These are phyloP conservation scores for Myripristis murdjan DNA, from an alignment of 2,797 vertebrate species.

Conservation along the genomic window DNA sequence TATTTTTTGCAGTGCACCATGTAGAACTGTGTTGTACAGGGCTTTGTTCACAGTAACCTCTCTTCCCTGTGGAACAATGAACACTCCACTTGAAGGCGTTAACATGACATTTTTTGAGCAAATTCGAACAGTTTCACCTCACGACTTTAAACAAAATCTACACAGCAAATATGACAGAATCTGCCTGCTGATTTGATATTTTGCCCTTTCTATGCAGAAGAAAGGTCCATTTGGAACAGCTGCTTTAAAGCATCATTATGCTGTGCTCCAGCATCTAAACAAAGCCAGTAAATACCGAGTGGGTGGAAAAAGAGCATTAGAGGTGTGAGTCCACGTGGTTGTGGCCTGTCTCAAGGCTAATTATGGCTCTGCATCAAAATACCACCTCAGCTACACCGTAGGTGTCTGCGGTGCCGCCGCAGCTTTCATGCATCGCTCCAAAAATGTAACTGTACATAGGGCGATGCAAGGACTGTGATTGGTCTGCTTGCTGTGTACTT, in stretches of 20 bases:
- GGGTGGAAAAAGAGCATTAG: slow-evolving; percentile 41
- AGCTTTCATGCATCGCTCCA: too few relatives aligned
- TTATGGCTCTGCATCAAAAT: too few relatives aligned
- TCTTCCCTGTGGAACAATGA: not conserved
- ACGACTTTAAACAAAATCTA: too few relatives aligned
- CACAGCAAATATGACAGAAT: not conserved
- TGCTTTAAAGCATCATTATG: slow-evolving; percentile 54
- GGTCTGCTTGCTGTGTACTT: too few relatives aligned
- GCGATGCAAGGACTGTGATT: too few relatives aligned
- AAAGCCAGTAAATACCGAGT: slow-evolving; percentile 45
- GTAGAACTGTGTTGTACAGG: too few relatives aligned
- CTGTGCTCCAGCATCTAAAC: slow-evolving; percentile 30
- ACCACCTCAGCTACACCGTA: too few relatives aligned
- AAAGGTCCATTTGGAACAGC: slow-evolving; percentile 21
- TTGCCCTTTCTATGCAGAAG: not conserved
- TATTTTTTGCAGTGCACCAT: too few relatives aligned
- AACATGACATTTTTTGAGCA: not conserved
- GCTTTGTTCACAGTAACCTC: too few relatives aligned
- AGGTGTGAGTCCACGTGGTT: slow-evolving; percentile 27
- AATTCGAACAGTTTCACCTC: too few relatives aligned
- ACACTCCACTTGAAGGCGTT: not conserved
- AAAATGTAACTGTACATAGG: too few relatives aligned
- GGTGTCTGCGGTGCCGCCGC: too few relatives aligned
- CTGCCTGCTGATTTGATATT: not conserved
- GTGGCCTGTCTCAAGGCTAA: slow-evolving; percentile 33